A percentile compares a stretch with the other conserved stretches of the same genome.
Evolutionary conservation across 2,797 vertebrate genomes (phyloP).

Genomic region (Chrysocyon brachyurus): DNA sequence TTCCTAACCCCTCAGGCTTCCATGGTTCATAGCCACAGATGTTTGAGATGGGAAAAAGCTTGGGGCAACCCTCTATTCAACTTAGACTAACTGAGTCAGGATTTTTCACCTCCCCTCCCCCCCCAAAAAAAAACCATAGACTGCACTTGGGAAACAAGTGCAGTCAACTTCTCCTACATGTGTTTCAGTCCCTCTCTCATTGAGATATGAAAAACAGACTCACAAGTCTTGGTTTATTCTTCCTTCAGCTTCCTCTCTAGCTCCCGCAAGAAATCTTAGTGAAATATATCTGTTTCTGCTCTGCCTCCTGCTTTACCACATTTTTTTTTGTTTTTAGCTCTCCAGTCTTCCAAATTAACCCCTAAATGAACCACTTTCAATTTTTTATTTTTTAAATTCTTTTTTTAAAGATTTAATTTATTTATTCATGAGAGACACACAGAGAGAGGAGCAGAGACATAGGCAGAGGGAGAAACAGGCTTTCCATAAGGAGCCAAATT

Average conservation of each 20-base stretch:
- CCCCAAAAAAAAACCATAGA: neutral
- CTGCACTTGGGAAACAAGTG: neutral
- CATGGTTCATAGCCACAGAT: neutral
- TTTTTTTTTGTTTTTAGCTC: neutral
- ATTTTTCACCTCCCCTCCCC: neutral
- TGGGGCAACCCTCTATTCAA: neutral
- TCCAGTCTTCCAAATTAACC: slow-evolving; percentile 55
- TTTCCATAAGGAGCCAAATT: too few species aligned
- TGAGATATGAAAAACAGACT: neutral
- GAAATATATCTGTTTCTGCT: neutral
- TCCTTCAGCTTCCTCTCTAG: slow-evolving; percentile 21
- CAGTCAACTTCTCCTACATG: neutral
- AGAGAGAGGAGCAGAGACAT: too few species aligned
- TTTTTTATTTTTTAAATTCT: neutral
- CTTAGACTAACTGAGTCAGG: neutral
- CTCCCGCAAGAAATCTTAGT: neutral
- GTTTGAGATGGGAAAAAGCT: neutral
- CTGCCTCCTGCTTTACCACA: neutral
- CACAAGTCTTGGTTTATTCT: neutral
- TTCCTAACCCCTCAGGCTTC: neutral
- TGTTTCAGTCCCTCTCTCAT: neutral
- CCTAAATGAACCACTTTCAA: slow-evolving; percentile 10
- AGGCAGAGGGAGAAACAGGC: too few species aligned
- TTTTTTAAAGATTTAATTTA: too few species aligned
- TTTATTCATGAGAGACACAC: too few species aligned